Percentiles rank a stretch among this genome's conserved stretches.
Evolutionary conservation across 1,140 invertebrate species (phyloP).

Genomic region (Nasonia longicornis): DNA sequence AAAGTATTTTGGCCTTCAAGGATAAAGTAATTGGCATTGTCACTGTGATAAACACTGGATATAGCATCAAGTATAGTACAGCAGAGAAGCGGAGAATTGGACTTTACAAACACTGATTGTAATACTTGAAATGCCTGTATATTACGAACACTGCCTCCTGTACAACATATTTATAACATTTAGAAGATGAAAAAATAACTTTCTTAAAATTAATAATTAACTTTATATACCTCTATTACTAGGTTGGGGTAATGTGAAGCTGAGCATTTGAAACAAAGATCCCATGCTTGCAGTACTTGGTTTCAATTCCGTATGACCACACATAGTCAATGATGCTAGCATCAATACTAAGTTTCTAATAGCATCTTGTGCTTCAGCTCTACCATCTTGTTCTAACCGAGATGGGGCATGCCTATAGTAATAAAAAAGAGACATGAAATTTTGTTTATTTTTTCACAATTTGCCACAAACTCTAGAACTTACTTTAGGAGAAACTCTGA

Average conservation of each 20-base stretch:
- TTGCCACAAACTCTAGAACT: constrained; percentile 55
- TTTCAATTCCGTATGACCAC: constrained; percentile 89
- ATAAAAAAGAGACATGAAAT: constrained; percentile 29
- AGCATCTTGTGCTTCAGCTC: constrained; percentile 86
- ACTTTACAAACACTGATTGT: constrained; percentile 93
- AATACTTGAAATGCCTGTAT: constrained; percentile 96
- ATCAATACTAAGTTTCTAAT: constrained; percentile 93
- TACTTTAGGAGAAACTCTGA: constrained; percentile 95
- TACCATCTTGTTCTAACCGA: constrained; percentile 81
- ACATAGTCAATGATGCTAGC: constrained; percentile 93
- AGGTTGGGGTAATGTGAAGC: constrained; percentile 91
- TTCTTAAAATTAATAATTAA: constrained; percentile 25
- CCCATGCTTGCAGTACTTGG: constrained; percentile 87
- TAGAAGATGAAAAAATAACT: constrained; percentile 14
- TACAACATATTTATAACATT: constrained; percentile 33
- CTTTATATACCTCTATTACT: constrained; percentile 82
- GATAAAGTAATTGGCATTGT: constrained; percentile 99
- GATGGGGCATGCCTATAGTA: constrained; percentile 64
- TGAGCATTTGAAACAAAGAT: constrained; percentile 92
- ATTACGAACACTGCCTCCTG: constrained; percentile 86
- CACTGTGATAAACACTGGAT: constrained; percentile 95
- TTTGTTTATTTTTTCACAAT: neutral
- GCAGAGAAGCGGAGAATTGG: constrained; percentile 85
- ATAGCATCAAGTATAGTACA: constrained; percentile 95
- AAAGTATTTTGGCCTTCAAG: constrained; percentile 95